Evolutionary conservation across 2,888 invertebrate species (phyloP).

Genomic region (Drosophila paramelanica): DNA sequence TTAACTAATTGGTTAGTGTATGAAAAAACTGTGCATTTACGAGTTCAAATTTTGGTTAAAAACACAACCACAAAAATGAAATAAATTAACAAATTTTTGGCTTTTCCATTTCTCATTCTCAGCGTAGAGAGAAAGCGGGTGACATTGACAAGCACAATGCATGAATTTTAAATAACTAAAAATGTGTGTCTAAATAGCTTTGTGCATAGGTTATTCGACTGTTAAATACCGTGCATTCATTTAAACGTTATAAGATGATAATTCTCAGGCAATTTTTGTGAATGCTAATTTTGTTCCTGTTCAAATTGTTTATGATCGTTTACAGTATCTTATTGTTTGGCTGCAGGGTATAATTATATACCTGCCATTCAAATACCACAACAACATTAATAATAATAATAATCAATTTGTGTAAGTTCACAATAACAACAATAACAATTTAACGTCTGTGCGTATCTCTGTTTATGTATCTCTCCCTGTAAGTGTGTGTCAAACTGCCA

Average conservation of each 20-base stretch:
- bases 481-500: conserved; percentile 26
- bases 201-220: not conserved
- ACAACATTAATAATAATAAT: conserved; percentile 34
- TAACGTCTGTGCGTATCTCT: conserved; percentile 31
- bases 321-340: not conserved
- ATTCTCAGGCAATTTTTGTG: too few species aligned
- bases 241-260: not conserved
- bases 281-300: too few species aligned
- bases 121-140: conserved; percentile 61
- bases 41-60: conserved; percentile 27
- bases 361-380: not conserved
- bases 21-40: conserved; percentile 15
- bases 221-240: conserved; percentile 11
- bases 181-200: not conserved
- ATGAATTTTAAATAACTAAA: conserved; percentile 19
- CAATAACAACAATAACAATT: conserved; percentile 29
- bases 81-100: conserved; percentile 17
- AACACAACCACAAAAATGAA: not conserved
- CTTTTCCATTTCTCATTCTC: conserved; percentile 66
- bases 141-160: conserved; percentile 41
- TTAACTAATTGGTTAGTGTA: conserved; percentile 3
- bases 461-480: conserved; percentile 4
- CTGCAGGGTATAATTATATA: conserved; percentile 16
- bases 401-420: conserved; percentile 51
- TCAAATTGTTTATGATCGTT: not conserved